phyloP scores from a whole-genome alignment of 2,113 vertebrate species.

The Melanostigma gelatinosum region DNA sequence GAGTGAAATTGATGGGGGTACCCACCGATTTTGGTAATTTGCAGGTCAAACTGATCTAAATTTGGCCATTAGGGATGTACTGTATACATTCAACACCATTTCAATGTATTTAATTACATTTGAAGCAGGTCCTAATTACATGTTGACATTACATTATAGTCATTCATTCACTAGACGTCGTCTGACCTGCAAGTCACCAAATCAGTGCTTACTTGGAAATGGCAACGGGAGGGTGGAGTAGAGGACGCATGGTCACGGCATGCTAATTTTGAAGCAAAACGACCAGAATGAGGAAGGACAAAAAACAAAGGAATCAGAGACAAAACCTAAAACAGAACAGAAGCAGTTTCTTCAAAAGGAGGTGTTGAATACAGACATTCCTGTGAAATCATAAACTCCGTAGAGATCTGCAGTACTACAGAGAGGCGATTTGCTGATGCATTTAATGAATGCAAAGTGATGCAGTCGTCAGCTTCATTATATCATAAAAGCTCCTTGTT shows the following conservation, averaged over 20 bases:
- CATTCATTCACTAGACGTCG: background rate
- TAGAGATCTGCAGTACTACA: conserved; percentile 19
- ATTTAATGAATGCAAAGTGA: conserved; percentile 61
- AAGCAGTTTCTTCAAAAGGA: background rate
- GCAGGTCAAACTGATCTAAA: background rate
- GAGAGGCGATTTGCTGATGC: conserved; percentile 27
- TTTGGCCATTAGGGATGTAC: background rate
- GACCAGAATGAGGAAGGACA: background rate
- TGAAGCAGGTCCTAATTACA: background rate
- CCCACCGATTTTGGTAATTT: background rate
- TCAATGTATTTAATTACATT: background rate
- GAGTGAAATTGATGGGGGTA: background rate
- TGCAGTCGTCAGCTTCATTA: conserved; percentile 56
- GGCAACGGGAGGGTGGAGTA: background rate
- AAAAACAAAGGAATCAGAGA: background rate
- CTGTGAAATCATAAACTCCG: background rate
- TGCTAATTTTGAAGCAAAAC: background rate
- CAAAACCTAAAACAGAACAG: background rate
- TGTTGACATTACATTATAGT: background rate
- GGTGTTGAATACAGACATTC: conserved; percentile 10
- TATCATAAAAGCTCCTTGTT: conserved; percentile 60
- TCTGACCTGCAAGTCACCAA: conserved; percentile 2
- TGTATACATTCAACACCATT: background rate
- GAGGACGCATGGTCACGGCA: background rate
- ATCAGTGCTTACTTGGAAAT: conserved; percentile 2